A percentile compares a stretch with the other conserved stretches of the same genome.
Conservation (phyloP, 2,888 invertebrate species). For the Stomorhina lunata region DNA sequence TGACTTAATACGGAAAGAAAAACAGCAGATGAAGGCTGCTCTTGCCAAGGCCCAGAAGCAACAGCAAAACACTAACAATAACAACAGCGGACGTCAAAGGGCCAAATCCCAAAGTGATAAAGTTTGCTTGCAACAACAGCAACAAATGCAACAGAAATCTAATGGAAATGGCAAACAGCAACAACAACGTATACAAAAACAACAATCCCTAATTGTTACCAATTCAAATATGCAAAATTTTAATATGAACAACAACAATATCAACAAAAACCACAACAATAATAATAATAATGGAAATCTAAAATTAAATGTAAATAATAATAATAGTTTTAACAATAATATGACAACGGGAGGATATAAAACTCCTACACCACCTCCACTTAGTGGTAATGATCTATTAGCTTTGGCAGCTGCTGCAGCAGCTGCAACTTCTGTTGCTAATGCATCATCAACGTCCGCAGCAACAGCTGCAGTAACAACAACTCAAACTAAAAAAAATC, state of each 20-base stretch:
- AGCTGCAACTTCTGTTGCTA: constrained; percentile 64
- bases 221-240: constrained; percentile 67
- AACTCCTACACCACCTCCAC: constrained; percentile 63
- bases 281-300: constrained; percentile 61
- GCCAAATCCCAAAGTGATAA: constrained; percentile 75
- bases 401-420: constrained; percentile 73
- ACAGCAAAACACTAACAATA: constrained; percentile 66
- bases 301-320: constrained; percentile 62
- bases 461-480: constrained; percentile 40
- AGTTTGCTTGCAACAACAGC: constrained; percentile 63
- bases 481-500: constrained; percentile 6
- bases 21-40: constrained; percentile 73
- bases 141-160: constrained; percentile 59
- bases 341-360: constrained; percentile 53
- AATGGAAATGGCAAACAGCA: constrained; percentile 52
- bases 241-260: constrained; percentile 55
- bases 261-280: constrained; percentile 51
- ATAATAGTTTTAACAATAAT: constrained; percentile 46
- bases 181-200: constrained; percentile 67
- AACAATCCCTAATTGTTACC: constrained; percentile 67
- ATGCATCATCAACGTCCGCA: constrained; percentile 53
- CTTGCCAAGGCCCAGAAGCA: constrained; percentile 65
- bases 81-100: constrained; percentile 67
- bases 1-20: constrained; percentile 77
- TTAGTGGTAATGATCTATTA: constrained; percentile 71